Percentiles rank a stretch among this genome's conserved stretches.
These are phyloP conservation scores for Tenebrosternarchus preto DNA, from an alignment of 2,113 vertebrate species.

Conservation along the genomic window DNA sequence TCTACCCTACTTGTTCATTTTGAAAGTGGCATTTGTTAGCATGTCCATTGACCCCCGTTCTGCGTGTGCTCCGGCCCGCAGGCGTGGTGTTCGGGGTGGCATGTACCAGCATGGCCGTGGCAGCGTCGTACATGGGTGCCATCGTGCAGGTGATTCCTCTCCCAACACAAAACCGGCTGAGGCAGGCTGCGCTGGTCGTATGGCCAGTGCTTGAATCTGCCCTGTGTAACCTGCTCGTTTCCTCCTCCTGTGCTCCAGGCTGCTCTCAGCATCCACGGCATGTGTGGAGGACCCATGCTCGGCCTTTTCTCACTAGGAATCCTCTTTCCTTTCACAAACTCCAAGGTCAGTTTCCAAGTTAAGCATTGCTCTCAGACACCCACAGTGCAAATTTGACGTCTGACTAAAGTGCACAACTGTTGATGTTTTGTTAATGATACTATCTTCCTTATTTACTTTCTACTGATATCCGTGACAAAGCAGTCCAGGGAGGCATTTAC, in stretches of 20 bases:
- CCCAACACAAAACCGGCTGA: background rate
- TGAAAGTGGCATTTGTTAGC: background rate
- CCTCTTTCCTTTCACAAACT: slow-evolving; percentile 82
- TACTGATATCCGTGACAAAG: background rate
- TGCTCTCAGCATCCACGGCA: slow-evolving; percentile 84
- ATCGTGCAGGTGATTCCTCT: slow-evolving; percentile 78
- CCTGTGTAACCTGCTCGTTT: slow-evolving; percentile 1
- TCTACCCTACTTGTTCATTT: too few relatives aligned
- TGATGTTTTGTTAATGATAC: background rate
- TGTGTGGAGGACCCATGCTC: slow-evolving; percentile 86
- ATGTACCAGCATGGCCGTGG: slow-evolving; percentile 83
- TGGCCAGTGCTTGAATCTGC: background rate
- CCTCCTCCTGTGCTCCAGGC: slow-evolving; percentile 67
- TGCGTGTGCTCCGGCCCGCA: slow-evolving; percentile 52
- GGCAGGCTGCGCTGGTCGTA: too few relatives aligned
- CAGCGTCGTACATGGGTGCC: slow-evolving; percentile 79
- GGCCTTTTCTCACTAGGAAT: slow-evolving; percentile 84
- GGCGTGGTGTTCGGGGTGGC: slow-evolving; percentile 79
- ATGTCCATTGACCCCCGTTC: background rate
- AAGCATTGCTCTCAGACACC: background rate
- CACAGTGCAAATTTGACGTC: too few relatives aligned
- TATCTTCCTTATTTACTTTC: background rate
- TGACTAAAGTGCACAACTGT: background rate
- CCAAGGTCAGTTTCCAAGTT: slow-evolving; percentile 75
- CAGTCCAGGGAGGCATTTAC: background rate